These are phyloP conservation scores for Drosophila paramelanica DNA, from an alignment of 2,888 invertebrate genomes.

Conservation along the genomic window DNA sequence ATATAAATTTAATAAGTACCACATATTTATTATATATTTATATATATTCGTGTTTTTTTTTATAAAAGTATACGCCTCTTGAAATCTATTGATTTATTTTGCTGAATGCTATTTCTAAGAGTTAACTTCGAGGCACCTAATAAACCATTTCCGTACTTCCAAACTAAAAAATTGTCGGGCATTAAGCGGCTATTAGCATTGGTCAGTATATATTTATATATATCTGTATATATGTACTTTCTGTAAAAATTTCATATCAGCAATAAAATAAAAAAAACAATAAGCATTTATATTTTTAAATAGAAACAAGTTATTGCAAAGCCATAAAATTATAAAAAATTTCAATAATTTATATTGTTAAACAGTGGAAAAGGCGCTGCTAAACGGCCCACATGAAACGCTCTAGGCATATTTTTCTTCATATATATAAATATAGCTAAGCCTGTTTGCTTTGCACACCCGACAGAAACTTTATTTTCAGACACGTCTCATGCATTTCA, in stretches of 20 bases:
- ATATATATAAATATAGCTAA: not conserved
- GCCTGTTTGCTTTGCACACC: slow-evolving; percentile 10
- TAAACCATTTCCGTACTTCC: slow-evolving; percentile 1
- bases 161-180: slow-evolving; percentile 9
- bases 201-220: not conserved
- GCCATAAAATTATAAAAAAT: slow-evolving; percentile 17
- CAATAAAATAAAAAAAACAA: not conserved
- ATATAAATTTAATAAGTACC: not conserved
- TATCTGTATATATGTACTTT: not conserved
- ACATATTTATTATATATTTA: too few species aligned
- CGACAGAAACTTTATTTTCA: slow-evolving; percentile 11
- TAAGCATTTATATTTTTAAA: not conserved
- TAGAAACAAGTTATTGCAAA: slow-evolving; percentile 9
- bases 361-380: slow-evolving; percentile 17
- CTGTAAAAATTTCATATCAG: slow-evolving; percentile 25
- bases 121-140: not conserved
- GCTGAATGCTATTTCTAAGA: too few species aligned
- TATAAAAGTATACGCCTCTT: not conserved
- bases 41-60: too few species aligned
- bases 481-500: slow-evolving; percentile 50
- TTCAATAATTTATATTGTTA: slow-evolving; percentile 1
- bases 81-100: too few species aligned
- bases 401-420: not conserved
- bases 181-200: slow-evolving; percentile 15
- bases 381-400: slow-evolving; percentile 24